A percentile compares a stretch with the other conserved stretches of the same genome.
phyloP scores from a whole-genome alignment of 2,888 invertebrate genomes.

The Gastracanthus pulcherrimus region DNA sequence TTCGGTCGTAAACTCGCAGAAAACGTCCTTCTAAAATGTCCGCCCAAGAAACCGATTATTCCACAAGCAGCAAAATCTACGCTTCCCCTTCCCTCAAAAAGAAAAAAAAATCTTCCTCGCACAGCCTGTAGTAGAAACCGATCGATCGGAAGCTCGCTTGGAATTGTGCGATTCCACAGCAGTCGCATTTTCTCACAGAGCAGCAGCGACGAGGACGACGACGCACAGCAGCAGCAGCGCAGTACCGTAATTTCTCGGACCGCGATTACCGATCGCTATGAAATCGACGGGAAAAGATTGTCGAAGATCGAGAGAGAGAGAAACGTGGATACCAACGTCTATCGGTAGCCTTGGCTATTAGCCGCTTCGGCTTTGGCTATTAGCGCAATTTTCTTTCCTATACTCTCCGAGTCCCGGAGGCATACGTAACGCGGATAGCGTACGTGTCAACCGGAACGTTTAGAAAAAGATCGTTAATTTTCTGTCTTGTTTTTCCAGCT shows the following conservation, averaged over 20 bases:
- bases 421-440: neutral
- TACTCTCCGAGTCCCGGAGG: neutral
- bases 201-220: neutral
- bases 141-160: neutral
- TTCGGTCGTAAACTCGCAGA: too few relatives aligned
- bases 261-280: slow-evolving; percentile 36
- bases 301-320: neutral
- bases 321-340: neutral
- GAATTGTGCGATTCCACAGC: too few relatives aligned
- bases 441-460: slow-evolving; percentile 25
- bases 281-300: slow-evolving; percentile 35
- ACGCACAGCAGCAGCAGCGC: neutral
- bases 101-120: neutral
- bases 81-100: too few relatives aligned
- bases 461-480: slow-evolving; percentile 25
- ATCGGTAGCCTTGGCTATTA: slow-evolving; percentile 38
- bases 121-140: neutral
- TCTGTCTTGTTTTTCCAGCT: neutral
- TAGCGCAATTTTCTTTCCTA: slow-evolving; percentile 38
- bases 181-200: slow-evolving; percentile 38
- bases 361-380: slow-evolving; percentile 5
- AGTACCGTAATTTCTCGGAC: slow-evolving; percentile 54
- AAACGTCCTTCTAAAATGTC: too few relatives aligned
- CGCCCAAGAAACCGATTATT: too few relatives aligned
- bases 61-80: too few relatives aligned